Conservation (phyloP, 1,140 invertebrate species). For the Hyles euphorbiae region DNA sequence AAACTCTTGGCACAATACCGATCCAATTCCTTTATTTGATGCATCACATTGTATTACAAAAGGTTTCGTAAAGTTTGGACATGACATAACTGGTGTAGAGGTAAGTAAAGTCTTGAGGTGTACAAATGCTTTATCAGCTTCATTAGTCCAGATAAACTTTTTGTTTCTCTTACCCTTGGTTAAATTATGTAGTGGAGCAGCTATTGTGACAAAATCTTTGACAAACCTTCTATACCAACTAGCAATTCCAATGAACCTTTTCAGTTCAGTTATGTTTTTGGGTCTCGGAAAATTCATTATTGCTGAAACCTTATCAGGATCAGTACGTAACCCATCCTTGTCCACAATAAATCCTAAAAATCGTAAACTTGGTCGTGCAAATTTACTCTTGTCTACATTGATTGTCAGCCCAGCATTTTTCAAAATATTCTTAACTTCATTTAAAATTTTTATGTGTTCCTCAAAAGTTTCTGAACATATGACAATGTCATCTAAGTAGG, state of each 20-base stretch:
- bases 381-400: conserved; percentile 32
- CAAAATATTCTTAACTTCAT: conserved; percentile 29
- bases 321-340: conserved; percentile 42
- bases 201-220: conserved; percentile 45
- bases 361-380: conserved; percentile 25
- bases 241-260: conserved; percentile 48
- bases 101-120: conserved; percentile 45
- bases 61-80: conserved; percentile 42
- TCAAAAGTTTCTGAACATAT: conserved; percentile 34
- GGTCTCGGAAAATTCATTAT: conserved; percentile 59
- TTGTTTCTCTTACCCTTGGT: conserved; percentile 33
- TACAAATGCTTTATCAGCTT: conserved; percentile 23
- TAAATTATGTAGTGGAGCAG: conserved; percentile 50
- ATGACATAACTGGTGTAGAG: conserved; percentile 40
- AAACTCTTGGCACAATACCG: conserved; percentile 39
- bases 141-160: conserved; percentile 24
- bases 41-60: conserved; percentile 55
- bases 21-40: conserved; percentile 38
- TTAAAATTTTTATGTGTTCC: conserved; percentile 32
- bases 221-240: conserved; percentile 69
- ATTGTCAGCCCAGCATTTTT: conserved; percentile 32
- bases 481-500: conserved; percentile 51
- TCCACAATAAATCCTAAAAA: conserved; percentile 48
- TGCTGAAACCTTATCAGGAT: conserved; percentile 61
- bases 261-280: conserved; percentile 40